Base-by-base conservation (phyloP, 2,797 vertebrate genomes). In the Podargus strigoides region DNA sequence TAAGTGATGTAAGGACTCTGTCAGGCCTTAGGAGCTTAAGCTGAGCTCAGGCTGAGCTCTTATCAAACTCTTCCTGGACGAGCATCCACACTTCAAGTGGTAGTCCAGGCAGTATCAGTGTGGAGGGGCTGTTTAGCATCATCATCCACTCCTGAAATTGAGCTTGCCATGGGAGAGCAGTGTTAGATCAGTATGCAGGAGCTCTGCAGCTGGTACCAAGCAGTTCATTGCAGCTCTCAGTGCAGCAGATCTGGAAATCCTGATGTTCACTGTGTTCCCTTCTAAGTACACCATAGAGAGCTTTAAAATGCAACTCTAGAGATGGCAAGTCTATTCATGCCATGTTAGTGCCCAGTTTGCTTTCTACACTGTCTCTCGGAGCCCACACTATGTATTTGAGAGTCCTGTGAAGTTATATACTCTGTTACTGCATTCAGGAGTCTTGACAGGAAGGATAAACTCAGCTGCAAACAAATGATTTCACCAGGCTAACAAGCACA, bases 381-480 rank as follows among this genome's bases (percentile, higher is more conserved):
- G n/a, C 5, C 6, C 17, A 30, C 3, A 0, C 28, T n/a, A 8
- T 0, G 1, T 12, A 16, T 37, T 22, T 7, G 30, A 82, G 41
- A 60, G 14, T 15, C 26, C n/a, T n/a, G 8, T 39, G 41, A 75
- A 68, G 53, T 46, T 14, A 70, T 14, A 30, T 9, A 8, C 22
- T 36, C 20, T 60, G 22, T 53, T 44, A 73, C 44, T 69, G 9
- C 30, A 22, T 22, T 83, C n/a, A 21, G 26, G 15, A 93, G 36
- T 14, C 52, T 72, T 73, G n/a, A 23, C 0, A 85, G 55, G 56
- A 42, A n/a, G 8, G 55, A 28, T 46, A 47, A 83, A n/a, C 21
- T 67, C 64, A 50, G 59, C 22, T 69, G 64, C 60, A 73, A 83
- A 66, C 36, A 53, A 14, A 49, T n/a, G 7, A 63, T 74, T 74